These are phyloP conservation scores for Mus caroli DNA, from an alignment of 2,797 vertebrate species.

Conservation along the genomic window DNA sequence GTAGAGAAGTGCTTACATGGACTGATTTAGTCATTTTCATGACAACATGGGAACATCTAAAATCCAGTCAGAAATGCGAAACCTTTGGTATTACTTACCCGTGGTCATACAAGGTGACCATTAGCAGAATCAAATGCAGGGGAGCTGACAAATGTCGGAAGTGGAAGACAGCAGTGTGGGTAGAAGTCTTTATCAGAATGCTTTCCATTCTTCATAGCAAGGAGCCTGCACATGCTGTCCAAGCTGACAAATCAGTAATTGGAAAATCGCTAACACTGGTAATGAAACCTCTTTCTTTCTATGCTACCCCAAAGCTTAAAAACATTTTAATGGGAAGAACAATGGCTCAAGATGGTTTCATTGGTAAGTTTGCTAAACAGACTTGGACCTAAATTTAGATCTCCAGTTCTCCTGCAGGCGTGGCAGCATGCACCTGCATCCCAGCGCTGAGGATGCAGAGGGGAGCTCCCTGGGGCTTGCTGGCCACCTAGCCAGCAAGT, in stretches of 20 bases:
- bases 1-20: not conserved
- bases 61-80: slow-evolving; percentile 32
- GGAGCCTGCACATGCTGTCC: not conserved
- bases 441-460: not conserved
- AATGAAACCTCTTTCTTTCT: not conserved
- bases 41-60: not conserved
- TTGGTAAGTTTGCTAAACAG: not conserved
- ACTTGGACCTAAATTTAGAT: not conserved
- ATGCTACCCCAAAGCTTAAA: not conserved
- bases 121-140: not conserved
- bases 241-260: not conserved
- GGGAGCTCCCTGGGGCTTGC: not conserved
- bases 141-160: not conserved
- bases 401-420: not conserved
- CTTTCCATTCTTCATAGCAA: not conserved
- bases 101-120: not conserved
- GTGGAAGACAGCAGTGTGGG: not conserved
- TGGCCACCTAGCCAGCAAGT: not conserved
- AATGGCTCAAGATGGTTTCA: not conserved
- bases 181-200: not conserved
- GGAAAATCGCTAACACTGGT: not conserved
- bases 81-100: not conserved
- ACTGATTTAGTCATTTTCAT: slow-evolving; percentile 6
- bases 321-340: not conserved
- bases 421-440: not conserved